A percentile compares a stretch with the other conserved stretches of the same genome.
phyloP scores from a whole-genome alignment of 2,888 invertebrate genomes.

The Erebia aethiops region DNA sequence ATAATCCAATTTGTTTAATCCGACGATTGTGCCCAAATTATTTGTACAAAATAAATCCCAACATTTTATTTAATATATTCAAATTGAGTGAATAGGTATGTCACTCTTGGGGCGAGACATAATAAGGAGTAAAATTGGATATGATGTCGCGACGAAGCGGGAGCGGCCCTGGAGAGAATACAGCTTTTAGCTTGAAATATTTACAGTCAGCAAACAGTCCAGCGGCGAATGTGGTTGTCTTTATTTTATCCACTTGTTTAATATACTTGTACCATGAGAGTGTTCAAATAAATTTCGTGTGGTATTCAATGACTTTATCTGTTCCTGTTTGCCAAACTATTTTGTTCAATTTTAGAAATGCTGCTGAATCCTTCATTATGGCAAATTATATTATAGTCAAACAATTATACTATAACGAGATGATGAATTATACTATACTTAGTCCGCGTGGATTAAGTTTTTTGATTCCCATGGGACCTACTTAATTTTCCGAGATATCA shows the following conservation, averaged over 20 bases:
- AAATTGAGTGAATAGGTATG: slow-evolving; percentile 46
- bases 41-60: slow-evolving; percentile 51
- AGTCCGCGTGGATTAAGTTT: too few relatives aligned
- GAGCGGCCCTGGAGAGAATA: slow-evolving; percentile 35
- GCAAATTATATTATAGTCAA: background rate
- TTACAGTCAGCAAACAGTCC: slow-evolving; percentile 31
- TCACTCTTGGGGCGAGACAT: slow-evolving; percentile 51
- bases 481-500: too few relatives aligned
- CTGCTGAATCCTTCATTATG: background rate
- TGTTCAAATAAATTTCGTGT: slow-evolving; percentile 16
- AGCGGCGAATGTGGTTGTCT: slow-evolving; percentile 28
- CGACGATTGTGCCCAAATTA: slow-evolving; percentile 46
- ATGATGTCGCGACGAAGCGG: slow-evolving; percentile 55
- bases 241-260: slow-evolving; percentile 29
- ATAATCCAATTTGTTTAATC: slow-evolving; percentile 37
- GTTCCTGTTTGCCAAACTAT: background rate
- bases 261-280: slow-evolving; percentile 18
- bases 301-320: background rate
- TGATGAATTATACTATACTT: too few relatives aligned
- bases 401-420: background rate
- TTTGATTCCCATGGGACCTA: too few relatives aligned
- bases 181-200: slow-evolving; percentile 37
- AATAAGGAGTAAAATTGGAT: slow-evolving; percentile 70
- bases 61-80: slow-evolving; percentile 45
- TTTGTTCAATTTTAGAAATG: background rate